Evolutionary conservation across 2,888 invertebrate genomes (phyloP), one percentile per base, ranked within the genome.

Genomic region (Conistra vaccinii): DNA sequence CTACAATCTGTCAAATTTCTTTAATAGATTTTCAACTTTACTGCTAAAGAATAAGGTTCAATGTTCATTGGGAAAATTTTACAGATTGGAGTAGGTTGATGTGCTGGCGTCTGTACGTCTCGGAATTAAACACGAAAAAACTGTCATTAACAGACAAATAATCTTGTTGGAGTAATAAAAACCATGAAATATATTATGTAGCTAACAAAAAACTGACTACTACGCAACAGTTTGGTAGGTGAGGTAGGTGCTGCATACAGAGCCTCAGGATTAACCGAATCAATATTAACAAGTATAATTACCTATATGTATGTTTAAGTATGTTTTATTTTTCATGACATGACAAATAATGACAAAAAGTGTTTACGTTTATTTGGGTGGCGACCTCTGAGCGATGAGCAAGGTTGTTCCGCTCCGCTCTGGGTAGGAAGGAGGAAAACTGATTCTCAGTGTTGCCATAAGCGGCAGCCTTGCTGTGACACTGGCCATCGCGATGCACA

Each of bases 361-460:
- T 86, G 89, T 89, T 90, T 89, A 91, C 91, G 86, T 90, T 90
- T 90, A 90, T 92, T 93, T 90, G 90, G 91, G 90, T 89, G 89
- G 86, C 91, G 93, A 91, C 94, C 94, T 94, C 92, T 87, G 84
- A 80, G 91, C 84, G 91, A 91, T 90, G 92, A 88, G 91, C 95
- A 94, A 96, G 95, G 96, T 92, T 93, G 93, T 95, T 94, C 93
- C 94, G 94, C 89, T 86, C 90, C 80, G 88, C 83, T 89, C 85
- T 71, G 75, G 87, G 86, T 91, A 94, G 95, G 95, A 95, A 96
- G 93, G 88, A 95, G 96, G 95, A 96, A 95, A 91, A 95, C 92
- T 89, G 73, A 84, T 81, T 89, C 86, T 90, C 86, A 87, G 92
- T 90, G 93, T 92, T 90, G 89, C 91, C 88, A 90, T 90, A 91